A percentile compares a stretch with the other conserved stretches of the same genome.
Evolutionary conservation across 2,797 vertebrate genomes (phyloP).

Genomic region (Spondyliosoma cantharus): DNA sequence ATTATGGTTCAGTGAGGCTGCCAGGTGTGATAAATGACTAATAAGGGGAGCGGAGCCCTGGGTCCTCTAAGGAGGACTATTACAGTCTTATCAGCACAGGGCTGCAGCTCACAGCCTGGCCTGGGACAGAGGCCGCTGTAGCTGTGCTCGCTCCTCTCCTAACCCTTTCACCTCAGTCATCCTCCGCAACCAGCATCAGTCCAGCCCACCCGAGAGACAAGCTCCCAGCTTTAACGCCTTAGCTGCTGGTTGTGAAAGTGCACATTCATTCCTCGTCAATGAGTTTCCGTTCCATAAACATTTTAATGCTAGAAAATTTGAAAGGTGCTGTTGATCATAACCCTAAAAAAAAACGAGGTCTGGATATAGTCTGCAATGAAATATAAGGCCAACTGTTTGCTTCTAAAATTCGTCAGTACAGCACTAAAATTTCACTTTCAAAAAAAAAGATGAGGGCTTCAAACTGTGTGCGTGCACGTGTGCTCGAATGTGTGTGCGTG

Average conservation of each 20-base stretch:
- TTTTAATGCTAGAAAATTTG: background rate
- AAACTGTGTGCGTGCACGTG: background rate
- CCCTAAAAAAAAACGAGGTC: background rate
- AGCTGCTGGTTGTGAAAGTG: constrained; percentile 54
- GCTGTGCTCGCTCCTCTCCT: constrained; percentile 79
- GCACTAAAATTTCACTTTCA: background rate
- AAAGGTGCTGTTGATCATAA: constrained; percentile 12
- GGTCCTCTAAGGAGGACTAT: constrained; percentile 99
- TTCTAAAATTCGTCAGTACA: background rate
- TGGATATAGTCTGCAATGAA: background rate
- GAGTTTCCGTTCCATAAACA: background rate
- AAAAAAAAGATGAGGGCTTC: background rate
- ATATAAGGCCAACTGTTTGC: background rate
- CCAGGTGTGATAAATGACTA: constrained; percentile 99
- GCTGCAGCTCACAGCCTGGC: constrained; percentile 88
- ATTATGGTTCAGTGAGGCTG: constrained; percentile 99
- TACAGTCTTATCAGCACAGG: constrained; percentile 97
- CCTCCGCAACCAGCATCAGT: constrained; percentile 74
- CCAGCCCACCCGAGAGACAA: constrained; percentile 79
- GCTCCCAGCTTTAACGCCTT: constrained; percentile 68
- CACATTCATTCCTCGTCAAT: constrained; percentile 13
- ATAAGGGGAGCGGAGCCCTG: constrained; percentile 95
- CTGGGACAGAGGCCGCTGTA: constrained; percentile 88
- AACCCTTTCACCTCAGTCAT: constrained; percentile 80
- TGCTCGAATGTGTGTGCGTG: background rate